Base-by-base conservation (phyloP, 1,140 invertebrate species). In the Bombus sibiricus region DNA sequence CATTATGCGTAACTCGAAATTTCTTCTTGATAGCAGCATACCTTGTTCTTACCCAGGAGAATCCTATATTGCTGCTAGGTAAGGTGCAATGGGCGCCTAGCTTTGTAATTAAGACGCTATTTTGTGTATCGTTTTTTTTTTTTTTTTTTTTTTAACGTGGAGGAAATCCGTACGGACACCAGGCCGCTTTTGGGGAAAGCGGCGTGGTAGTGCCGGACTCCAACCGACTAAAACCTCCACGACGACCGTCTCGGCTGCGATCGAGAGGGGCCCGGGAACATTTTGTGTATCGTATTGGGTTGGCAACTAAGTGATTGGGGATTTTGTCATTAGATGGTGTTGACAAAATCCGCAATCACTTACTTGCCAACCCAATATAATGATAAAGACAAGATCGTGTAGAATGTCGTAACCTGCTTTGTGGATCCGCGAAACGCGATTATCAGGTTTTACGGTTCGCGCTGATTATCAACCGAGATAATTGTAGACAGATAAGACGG, bases 401-500 rank as follows among this genome's bases (percentile, higher is more conserved):
- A 37, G n/a, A 9, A 25, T 22, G 6, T 53, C 39, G 81, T 53
- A 68, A 83, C 41, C 57, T 18, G 32, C 28, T 68, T 81, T 37
- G 25, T 10, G 25, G 32, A 18, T 39, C n/a, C 71, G 18, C 39
- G n/a, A 22, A 73, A 81, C 80, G 25, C 53, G 80, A 66, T 75
- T 41, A 47, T 69, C 18, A 28, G 39, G n/a, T 28, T 37, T 68
- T 18, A 53, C 66, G 43, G 25, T n/a, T n/a, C 25, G 13, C 6
- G 32, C 8, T 82, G 81, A 75, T 82, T 75, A 82, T 82, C 81
- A 64, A 9, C 64, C 41, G 53, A 53, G 62, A 84, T 84, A 59
- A 59, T 43, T 68, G 22, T 62, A 15, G 41, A 13, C 34, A 34
- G 62, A 69, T 79, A 79, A 57, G 37, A 25, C 34, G 32, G 9